phyloP scores from a whole-genome alignment of 2,888 invertebrate genomes.

The Sinohyriopsis cumingii region DNA sequence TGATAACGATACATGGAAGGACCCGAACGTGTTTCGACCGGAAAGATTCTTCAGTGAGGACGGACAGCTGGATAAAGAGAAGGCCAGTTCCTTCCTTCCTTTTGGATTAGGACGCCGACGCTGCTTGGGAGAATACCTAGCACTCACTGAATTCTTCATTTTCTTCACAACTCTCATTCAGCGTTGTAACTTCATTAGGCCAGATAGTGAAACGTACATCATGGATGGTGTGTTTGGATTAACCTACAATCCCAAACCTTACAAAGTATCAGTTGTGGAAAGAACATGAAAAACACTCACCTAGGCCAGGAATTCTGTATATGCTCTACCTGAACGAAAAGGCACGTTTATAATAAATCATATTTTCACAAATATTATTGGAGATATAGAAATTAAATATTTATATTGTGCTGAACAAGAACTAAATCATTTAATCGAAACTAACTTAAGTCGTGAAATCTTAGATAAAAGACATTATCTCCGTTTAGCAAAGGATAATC shows the following conservation, averaged over 20 bases:
- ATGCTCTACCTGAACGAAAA: too few species aligned
- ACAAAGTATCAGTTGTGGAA: constrained; percentile 4
- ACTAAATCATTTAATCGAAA: too few species aligned
- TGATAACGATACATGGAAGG: constrained; percentile 20
- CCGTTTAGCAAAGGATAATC: too few species aligned
- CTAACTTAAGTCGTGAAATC: too few species aligned
- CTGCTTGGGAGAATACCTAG: constrained; percentile 57
- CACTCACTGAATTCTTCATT: constrained; percentile 47
- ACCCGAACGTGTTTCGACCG: constrained; percentile 19
- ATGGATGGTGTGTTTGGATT: constrained; percentile 2
- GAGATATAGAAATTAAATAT: too few species aligned
- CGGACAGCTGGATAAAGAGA: constrained; percentile 8
- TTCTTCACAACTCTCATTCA: constrained; percentile 43
- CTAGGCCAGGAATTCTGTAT: too few species aligned
- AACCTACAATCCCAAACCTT: constrained; percentile 6
- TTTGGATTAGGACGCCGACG: constrained; percentile 47
- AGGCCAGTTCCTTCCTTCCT: constrained; percentile 28
- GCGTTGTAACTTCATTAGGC: constrained; percentile 23
- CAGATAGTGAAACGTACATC: constrained; percentile 1
- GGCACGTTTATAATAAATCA: too few species aligned
- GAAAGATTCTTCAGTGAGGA: constrained; percentile 19
- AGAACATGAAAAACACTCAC: neutral
- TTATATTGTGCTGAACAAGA: too few species aligned
- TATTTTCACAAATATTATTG: too few species aligned
- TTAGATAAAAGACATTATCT: too few species aligned